Base-by-base conservation (phyloP, 2,113 vertebrate genomes). In the Okapia johnstoni region DNA sequence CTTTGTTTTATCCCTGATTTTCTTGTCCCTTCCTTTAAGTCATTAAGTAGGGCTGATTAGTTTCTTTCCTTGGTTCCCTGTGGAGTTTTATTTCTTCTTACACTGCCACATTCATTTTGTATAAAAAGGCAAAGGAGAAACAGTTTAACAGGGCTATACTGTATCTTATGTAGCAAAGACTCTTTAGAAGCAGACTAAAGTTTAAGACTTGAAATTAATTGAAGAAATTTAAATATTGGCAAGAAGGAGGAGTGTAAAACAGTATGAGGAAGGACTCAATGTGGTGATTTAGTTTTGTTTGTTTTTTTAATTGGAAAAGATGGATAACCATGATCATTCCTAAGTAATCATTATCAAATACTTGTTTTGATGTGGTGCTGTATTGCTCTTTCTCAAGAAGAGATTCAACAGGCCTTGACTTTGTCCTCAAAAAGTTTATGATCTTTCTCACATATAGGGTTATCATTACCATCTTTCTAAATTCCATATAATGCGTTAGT, bases 1-100 rank as follows among this genome's bases (percentile, higher is more conserved):
- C 48, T 97, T 94, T 93, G 79, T 97, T 98, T 98, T 97, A 80
- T 55, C 40, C 61, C 89, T 30, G 73, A 94, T 79, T 55, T 89
- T 96, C 79, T 94, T 98, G 61, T 91, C 81, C 17, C 57, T 98
- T 89, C 76, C 50, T 93, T 40, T 12, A 89, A 94, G 94, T 94
- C 66, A 90, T 93, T 97, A 79, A 60, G 40, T 50, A 88, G 48
- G 54, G 77, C 23, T 95, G 92, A 89, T 97, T 97, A 91, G 13
- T 94, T 95, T 95, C 43, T 88, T 97, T 89, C 43, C 1, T 40
- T 97, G 80, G 13, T 93, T 90, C 43, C 95, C 85, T 81, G 1
- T 21, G 6, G 60, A 86, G 21, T 55, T 90, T 40, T 80, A 58
- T 93, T 85, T 93, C 40, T 93, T 94, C 23, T 63, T 90, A 13